Evolutionary conservation across 2,888 invertebrate species (phyloP).

Genomic region (Diloba caeruleocephala): DNA sequence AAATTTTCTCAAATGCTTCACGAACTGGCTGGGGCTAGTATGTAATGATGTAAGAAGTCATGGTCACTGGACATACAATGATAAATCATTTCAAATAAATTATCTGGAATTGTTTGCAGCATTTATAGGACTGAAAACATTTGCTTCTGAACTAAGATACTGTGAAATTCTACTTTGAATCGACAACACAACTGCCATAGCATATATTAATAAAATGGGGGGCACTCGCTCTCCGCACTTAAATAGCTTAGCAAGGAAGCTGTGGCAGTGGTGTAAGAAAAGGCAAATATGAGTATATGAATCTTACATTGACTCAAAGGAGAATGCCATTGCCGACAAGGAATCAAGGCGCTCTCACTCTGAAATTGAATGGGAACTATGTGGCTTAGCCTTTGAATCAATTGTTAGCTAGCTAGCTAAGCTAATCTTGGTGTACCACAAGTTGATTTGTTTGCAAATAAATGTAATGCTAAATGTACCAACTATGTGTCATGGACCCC

Average conservation of each 20-base stretch:
- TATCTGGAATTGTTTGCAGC: slow-evolving; percentile 9
- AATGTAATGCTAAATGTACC: slow-evolving; percentile 1
- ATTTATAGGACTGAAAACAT: slow-evolving; percentile 12
- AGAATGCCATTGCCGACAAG: slow-evolving; percentile 2
- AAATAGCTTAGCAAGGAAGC: slow-evolving; percentile 3
- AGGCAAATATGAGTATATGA: slow-evolving; percentile 15
- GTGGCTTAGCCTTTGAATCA: background rate
- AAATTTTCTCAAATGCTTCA: slow-evolving; percentile 13
- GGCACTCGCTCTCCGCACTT: background rate
- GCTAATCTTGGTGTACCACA: slow-evolving; percentile 4
- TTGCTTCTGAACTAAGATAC: background rate
- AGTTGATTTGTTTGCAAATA: slow-evolving; percentile 14
- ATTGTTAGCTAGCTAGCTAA: no score
- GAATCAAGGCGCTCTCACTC: slow-evolving; percentile 13
- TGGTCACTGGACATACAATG: background rate
- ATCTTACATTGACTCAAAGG: slow-evolving; percentile 17
- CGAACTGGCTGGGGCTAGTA: slow-evolving; percentile 7
- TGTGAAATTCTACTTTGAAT: slow-evolving; percentile 15
- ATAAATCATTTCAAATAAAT: slow-evolving; percentile 1
- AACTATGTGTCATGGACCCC: slow-evolving; percentile 7
- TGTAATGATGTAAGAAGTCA: slow-evolving; percentile 4
- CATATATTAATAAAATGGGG: slow-evolving; percentile 16
- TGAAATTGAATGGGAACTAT: slow-evolving; percentile 11
- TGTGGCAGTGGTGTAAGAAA: slow-evolving; percentile 21
- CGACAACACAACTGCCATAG: slow-evolving; percentile 18